Base-by-base conservation (phyloP, 2,888 invertebrate species). In the Thysanoteuthis rhombus region DNA sequence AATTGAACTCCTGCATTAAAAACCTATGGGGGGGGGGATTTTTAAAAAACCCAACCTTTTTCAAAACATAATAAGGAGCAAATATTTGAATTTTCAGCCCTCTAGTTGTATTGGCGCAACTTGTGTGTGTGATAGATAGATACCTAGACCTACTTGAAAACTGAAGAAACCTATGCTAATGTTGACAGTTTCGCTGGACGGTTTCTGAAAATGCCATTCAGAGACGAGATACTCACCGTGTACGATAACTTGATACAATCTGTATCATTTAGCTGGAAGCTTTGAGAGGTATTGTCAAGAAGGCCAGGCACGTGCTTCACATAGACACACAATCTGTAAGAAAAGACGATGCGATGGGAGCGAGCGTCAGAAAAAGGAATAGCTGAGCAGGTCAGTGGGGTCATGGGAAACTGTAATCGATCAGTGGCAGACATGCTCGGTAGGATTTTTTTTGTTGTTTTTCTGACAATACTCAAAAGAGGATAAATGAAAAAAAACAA, bases 161-260 rank as follows among this genome's bases (percentile, higher is more conserved):
- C n/a, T n/a, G n/a, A n/a, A n/a, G n/a, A n/a, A n/a, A n/a, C n/a
- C n/a, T n/a, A n/a, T n/a, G n/a, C n/a, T n/a, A n/a, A n/a, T n/a
- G n/a, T n/a, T n/a, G n/a, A n/a, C n/a, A n/a, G n/a, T n/a, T n/a
- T n/a, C n/a, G n/a, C n/a, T n/a, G n/a, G n/a, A n/a, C n/a, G n/a
- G n/a, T n/a, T n/a, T n/a, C n/a, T n/a, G n/a, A n/a, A n/a, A 75
- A 75, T n/a, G n/a, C n/a, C n/a, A 75, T 16, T 75, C 36, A 75
- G 12, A 75, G n/a, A 36, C 75, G 4, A 19, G 91, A 93, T 58
- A 40, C 47, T 42, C 94, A 96, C 96, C 95, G 96, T 95, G 93
- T 96, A 96, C 25, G 96, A 95, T 36, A 96, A 95, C 90, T 94
- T 95, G 32, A 96, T 93, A 93, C 96, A 95, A 92, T 96, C 95